Conservation (phyloP, 2,797 vertebrate genomes). For the Rhabdomys pumilio region DNA sequence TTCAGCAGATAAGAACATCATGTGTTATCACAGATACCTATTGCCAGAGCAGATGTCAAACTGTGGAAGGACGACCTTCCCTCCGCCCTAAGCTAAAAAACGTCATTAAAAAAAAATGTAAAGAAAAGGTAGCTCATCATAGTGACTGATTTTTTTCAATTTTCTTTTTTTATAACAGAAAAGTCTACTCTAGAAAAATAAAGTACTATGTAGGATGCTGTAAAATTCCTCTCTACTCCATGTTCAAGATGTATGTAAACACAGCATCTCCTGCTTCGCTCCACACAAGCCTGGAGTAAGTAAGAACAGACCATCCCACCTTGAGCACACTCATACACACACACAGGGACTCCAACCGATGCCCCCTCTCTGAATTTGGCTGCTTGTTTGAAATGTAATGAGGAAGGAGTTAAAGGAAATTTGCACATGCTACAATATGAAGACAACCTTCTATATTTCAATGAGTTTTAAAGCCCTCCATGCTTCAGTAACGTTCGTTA, state of each 20-base stretch:
- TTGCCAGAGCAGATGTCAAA: not conserved
- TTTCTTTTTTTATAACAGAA: slow-evolving; percentile 31
- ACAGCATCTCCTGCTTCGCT: not conserved
- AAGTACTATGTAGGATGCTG: not conserved
- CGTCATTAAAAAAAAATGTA: not conserved
- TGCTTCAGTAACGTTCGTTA: slow-evolving; percentile 75
- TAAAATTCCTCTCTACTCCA: not conserved
- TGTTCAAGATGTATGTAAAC: not conserved
- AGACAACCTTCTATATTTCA: slow-evolving; percentile 70
- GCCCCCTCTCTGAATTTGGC: not conserved
- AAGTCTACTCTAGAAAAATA: not conserved
- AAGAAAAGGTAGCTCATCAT: not conserved
- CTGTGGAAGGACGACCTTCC: not conserved
- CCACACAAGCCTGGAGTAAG: not conserved
- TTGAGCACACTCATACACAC: accelerated
- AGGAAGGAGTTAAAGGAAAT: slow-evolving; percentile 64
- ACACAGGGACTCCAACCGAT: no score
- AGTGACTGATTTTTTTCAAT: not conserved
- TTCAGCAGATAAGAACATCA: not conserved
- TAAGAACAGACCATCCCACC: not conserved
- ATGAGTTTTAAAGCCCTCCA: slow-evolving; percentile 69
- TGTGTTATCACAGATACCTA: not conserved
- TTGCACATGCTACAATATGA: slow-evolving; percentile 35
- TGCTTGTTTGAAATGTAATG: not conserved
- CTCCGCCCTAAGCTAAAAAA: not conserved